Conservation (phyloP, 2,888 invertebrate species). For the Zaprionus obscuricornis region DNA sequence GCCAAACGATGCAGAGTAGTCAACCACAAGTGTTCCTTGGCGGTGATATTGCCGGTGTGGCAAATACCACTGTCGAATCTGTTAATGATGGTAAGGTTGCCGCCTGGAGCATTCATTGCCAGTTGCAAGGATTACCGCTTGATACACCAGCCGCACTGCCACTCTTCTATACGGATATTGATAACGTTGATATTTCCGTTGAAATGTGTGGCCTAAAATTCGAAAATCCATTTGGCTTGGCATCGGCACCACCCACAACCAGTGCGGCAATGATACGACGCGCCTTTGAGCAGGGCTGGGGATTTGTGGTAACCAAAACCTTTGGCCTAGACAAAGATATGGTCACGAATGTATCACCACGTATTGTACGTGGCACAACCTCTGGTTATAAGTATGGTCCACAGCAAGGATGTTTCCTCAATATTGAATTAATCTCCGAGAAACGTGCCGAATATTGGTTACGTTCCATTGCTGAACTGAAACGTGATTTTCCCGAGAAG, state of each 20-base stretch:
- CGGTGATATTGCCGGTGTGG: conserved; percentile 96
- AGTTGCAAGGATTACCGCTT: conserved; percentile 89
- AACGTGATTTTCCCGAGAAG: conserved; percentile 95
- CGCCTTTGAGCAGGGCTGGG: conserved; percentile 98
- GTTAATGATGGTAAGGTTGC: conserved; percentile 99
- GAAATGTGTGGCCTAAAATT: conserved; percentile 97
- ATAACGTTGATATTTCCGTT: conserved; percentile 96
- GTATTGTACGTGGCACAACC: conserved; percentile 97
- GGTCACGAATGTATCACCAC: conserved; percentile 98
- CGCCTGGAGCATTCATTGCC: conserved; percentile 97
- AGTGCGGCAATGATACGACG: conserved; percentile 97
- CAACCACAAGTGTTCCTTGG: conserved; percentile 94
- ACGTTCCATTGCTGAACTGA: conserved; percentile 92
- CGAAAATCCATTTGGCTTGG: conserved; percentile 98
- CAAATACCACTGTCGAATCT: conserved; percentile 98
- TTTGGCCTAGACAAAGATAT: conserved; percentile 97
- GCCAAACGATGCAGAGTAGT: conserved; percentile 90
- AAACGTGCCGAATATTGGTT: conserved; percentile 98
- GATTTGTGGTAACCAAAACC: conserved; percentile 98
- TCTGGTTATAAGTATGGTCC: conserved; percentile 96
- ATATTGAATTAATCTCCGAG: conserved; percentile 99
- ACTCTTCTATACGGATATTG: conserved; percentile 95
- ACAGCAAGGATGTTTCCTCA: conserved; percentile 97
- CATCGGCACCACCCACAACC: conserved; percentile 98
- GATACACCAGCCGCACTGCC: conserved; percentile 90